Evolutionary conservation across 2,888 invertebrate species (phyloP).

Genomic region (Stenoptilia bipunctidactyla): DNA sequence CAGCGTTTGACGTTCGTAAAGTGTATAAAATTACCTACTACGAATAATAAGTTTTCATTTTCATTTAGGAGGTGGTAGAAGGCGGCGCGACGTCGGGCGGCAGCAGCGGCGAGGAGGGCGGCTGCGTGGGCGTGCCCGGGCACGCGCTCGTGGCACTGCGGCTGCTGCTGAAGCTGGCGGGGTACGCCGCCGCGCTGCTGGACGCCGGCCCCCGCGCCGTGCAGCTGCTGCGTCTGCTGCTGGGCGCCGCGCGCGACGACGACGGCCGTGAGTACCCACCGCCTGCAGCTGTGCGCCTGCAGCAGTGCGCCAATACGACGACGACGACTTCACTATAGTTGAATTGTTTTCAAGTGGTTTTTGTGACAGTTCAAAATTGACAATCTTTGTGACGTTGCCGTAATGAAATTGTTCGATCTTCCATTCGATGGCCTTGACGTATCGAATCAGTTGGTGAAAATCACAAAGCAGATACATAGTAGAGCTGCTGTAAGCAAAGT

Average conservation of each 20-base stretch:
- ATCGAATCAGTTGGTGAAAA: too few species aligned
- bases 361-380: too few species aligned
- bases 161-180: conserved; percentile 87
- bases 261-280: conserved; percentile 85
- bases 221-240: conserved; percentile 85
- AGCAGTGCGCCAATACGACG: conserved; percentile 92
- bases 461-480: too few species aligned
- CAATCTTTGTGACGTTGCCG: too few species aligned
- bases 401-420: too few species aligned
- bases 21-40: too few species aligned
- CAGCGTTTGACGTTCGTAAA: too few species aligned
- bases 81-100: conserved; percentile 40
- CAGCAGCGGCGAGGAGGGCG: conserved; percentile 32
- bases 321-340: conserved; percentile 85
- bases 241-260: conserved; percentile 93
- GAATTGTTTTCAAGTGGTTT: background rate
- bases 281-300: conserved; percentile 87
- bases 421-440: too few species aligned
- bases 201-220: conserved; percentile 87
- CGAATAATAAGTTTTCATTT: too few species aligned
- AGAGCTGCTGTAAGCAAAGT: too few species aligned
- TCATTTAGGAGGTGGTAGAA: conserved; percentile 44
- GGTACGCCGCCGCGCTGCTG: conserved; percentile 90
- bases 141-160: conserved; percentile 94
- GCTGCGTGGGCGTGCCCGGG: conserved; percentile 78